Evolutionary conservation across 2,797 vertebrate species (phyloP), one percentile per base, ranked within the genome.

Genomic region (Poecilia picta): DNA sequence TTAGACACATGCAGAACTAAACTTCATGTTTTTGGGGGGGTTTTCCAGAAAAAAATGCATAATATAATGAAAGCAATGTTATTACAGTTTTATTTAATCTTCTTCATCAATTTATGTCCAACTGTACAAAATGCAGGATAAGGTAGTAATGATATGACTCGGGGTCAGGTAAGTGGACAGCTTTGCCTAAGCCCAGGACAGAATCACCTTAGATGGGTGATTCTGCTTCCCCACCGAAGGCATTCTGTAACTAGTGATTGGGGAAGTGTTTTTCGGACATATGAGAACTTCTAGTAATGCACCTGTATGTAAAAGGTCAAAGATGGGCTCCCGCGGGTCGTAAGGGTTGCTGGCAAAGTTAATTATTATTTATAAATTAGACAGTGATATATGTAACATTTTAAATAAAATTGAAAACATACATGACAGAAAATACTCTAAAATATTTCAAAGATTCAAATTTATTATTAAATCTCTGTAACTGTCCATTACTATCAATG

Each of bases 1-100:
- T 25, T 31, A 57, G 46, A 75, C 33, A 78, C 33, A 33, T 73
- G 51, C 39, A 31, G 3, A 8, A 75, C 76, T 85, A 71, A 49
- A 12, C 51, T 4, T 59, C 3, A 51, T 23, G 23, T 25, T 49
- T 25, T 72, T 41, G n/a, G n/a, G n/a, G n/a, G n/a, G n/a, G n/a
- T 36, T 13, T 41, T 8, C 6, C 66, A 25, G 51, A 68, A 53
- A 45, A 23, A 4, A 12, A 55, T 10, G 28, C 2, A 62, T 33
- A 47, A 3, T 4, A n/a, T 31, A 49, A 64, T 47, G 5, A 72
- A 20, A 57, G 18, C 2, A 59, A 75, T 45, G 8, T 8, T 33
- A 46, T 18, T 46, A 68, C 5, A 33, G 5, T 36, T 20, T 13
- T 45, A n/a, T 70, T 13, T 45, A 12, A 4, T 16, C 36, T 36